phyloP scores from a whole-genome alignment of 1,140 invertebrate genomes.

The Hesperophylax magnus region DNA sequence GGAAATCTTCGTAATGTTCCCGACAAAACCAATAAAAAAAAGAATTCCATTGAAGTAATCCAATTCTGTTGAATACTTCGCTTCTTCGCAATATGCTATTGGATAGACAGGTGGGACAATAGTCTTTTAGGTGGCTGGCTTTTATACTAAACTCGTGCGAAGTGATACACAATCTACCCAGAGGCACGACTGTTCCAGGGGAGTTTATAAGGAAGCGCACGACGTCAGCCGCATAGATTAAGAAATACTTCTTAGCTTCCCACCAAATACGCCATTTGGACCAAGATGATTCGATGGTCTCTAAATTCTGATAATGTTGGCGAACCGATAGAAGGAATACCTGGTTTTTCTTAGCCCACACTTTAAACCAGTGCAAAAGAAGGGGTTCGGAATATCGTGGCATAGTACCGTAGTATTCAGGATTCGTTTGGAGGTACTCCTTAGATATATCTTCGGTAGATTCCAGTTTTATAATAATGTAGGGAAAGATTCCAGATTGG shows the following conservation, averaged over 20 bases:
- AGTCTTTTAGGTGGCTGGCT: conserved; percentile 68
- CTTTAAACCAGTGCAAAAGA: conserved; percentile 64
- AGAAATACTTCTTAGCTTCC: conserved; percentile 62
- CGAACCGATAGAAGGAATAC: conserved; percentile 68
- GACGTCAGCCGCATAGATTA: conserved; percentile 59
- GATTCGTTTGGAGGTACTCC: conserved; percentile 62
- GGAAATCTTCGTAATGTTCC: conserved; percentile 66
- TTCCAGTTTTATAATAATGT: conserved; percentile 70
- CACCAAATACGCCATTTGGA: conserved; percentile 70
- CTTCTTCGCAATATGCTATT: conserved; percentile 64
- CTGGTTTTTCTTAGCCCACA: conserved; percentile 62
- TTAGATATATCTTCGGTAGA: conserved; percentile 61
- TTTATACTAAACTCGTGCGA: conserved; percentile 68
- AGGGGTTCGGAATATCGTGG: conserved; percentile 59
- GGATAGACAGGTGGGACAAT: conserved; percentile 72
- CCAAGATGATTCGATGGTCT: conserved; percentile 62
- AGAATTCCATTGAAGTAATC: conserved; percentile 69
- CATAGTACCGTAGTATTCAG: not conserved
- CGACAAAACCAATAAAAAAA: conserved; percentile 73
- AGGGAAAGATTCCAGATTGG: conserved; percentile 68
- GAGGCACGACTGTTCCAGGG: conserved; percentile 62
- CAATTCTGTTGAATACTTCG: conserved; percentile 66
- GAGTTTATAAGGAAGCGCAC: conserved; percentile 63
- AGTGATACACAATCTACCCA: conserved; percentile 66
- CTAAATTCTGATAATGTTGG: conserved; percentile 69